Base-by-base conservation (phyloP, 1,140 invertebrate species). In the Hyphantria cunea region DNA sequence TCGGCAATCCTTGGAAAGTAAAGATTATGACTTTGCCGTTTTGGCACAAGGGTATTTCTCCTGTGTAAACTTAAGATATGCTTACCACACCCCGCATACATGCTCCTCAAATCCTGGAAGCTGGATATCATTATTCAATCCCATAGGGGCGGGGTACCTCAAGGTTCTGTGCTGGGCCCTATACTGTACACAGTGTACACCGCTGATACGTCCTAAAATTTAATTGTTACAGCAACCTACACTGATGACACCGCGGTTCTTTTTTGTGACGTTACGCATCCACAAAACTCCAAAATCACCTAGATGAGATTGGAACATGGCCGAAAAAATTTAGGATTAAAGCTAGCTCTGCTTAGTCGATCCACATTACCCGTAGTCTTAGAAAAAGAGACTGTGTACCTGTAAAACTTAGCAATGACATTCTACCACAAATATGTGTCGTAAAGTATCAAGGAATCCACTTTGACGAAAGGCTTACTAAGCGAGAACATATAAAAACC, bases 31-130 rank as follows among this genome's bases (percentile, higher is more conserved):
- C 37, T 39, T 7, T 7, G 37, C 37, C 0, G 37, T 39, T 7
- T 39, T 39, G 37, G 37, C 37, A 39, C 37, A 39, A 39, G n/a
- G 37, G 37, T n/a, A n/a, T n/a, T n/a, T 7, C 37, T 39, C 37
- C n/a, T 39, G 0, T 10, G 37, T 39, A 39, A 39, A 39, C 8
- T 39, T 3, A 39, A 3, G 7, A 10, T n/a, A 3, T 39, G 37
- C 9, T n/a, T 39, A n/a, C 37, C 37, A 3, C 37, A 39, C 0
- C 8, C 8, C 7, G 37, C n/a, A 39, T 39, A 39, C 7, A 39
- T 9, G 37, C 8, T 39, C 7, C 37, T 39, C n/a, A 39, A 7
- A 9, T 39, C 37, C 9, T 39, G 37, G 37, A 1, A n/a, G 7
- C 37, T 10, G 7, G 3, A 0, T 39, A 3, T 39, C 37, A 3